These are phyloP conservation scores for Ancistrus triradiatus DNA, from an alignment of 2,113 vertebrate species.

Conservation along the genomic window DNA sequence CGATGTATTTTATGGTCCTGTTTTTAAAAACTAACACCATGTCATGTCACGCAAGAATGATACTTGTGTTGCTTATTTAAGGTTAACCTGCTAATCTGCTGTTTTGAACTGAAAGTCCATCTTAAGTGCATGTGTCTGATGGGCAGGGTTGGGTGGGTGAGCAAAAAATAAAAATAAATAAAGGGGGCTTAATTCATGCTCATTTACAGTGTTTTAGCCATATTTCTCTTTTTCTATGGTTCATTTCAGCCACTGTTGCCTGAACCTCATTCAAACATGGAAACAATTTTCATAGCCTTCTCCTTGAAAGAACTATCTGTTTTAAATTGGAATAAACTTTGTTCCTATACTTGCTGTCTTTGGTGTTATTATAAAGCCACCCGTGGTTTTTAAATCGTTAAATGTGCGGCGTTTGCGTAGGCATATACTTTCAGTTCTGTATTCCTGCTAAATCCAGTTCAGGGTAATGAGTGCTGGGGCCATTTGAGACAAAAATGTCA, in stretches of 20 bases:
- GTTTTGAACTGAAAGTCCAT: slow-evolving; percentile 73
- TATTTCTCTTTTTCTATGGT: slow-evolving; percentile 62
- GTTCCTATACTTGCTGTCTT: slow-evolving; percentile 79
- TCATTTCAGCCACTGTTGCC: slow-evolving; percentile 81
- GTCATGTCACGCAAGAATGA: slow-evolving; percentile 63
- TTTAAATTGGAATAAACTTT: slow-evolving; percentile 82
- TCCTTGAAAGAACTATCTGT: slow-evolving; percentile 78
- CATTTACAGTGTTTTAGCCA: slow-evolving; percentile 79
- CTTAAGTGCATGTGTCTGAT: slow-evolving; percentile 69
- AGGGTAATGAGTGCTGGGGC: too few species aligned
- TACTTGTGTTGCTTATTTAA: slow-evolving; percentile 71
- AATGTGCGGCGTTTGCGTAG: too few species aligned
- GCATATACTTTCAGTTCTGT: too few species aligned
- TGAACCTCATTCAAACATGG: slow-evolving; percentile 80
- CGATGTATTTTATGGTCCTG: slow-evolving; percentile 54
- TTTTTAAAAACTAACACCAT: slow-evolving; percentile 70
- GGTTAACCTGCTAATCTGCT: slow-evolving; percentile 67
- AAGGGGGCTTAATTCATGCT: slow-evolving; percentile 64
- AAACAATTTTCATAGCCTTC: slow-evolving; percentile 79
- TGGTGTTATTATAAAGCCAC: too few species aligned
- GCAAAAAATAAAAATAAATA: slow-evolving; percentile 47
- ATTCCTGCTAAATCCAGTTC: too few species aligned
- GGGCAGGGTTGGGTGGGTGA: slow-evolving; percentile 65
- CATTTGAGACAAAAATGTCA: too few species aligned
- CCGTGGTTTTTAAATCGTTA: too few species aligned